phyloP scores from a whole-genome alignment of 2,797 vertebrate genomes.

The Tolypeutes matacus region DNA sequence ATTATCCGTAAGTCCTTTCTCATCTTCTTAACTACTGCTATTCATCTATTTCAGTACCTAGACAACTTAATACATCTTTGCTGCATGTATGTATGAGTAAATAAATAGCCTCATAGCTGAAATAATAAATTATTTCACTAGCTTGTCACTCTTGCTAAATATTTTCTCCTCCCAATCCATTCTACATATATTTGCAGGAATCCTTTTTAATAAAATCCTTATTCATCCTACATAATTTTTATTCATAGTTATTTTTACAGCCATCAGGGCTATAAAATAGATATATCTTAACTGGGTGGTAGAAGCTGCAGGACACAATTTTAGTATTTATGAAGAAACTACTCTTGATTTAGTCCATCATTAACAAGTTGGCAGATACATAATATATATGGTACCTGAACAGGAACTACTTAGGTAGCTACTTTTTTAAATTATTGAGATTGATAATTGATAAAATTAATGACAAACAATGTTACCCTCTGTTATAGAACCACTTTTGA shows the following conservation, averaged over 20 bases:
- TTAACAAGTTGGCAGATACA: neutral
- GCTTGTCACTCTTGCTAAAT: neutral
- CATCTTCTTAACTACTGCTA: neutral
- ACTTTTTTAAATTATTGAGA: neutral
- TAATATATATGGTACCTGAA: neutral
- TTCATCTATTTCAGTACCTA: neutral
- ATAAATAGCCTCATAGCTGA: neutral
- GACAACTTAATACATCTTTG: neutral
- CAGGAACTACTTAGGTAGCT: neutral
- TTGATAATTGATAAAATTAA: neutral
- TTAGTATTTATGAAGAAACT: neutral
- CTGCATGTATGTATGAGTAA: neutral
- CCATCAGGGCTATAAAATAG: neutral
- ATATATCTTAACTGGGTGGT: neutral
- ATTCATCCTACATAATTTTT: neutral
- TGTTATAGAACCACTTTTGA: neutral
- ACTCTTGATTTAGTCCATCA: neutral
- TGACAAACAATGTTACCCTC: neutral
- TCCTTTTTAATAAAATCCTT: neutral
- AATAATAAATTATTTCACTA: neutral
- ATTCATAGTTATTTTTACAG: neutral
- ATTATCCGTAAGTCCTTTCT: neutral
- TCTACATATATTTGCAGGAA: neutral
- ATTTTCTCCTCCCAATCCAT: neutral
- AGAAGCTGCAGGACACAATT: neutral